Evolutionary conservation across 2,888 invertebrate genomes (phyloP).

Genomic region (Abrostola tripartita): DNA sequence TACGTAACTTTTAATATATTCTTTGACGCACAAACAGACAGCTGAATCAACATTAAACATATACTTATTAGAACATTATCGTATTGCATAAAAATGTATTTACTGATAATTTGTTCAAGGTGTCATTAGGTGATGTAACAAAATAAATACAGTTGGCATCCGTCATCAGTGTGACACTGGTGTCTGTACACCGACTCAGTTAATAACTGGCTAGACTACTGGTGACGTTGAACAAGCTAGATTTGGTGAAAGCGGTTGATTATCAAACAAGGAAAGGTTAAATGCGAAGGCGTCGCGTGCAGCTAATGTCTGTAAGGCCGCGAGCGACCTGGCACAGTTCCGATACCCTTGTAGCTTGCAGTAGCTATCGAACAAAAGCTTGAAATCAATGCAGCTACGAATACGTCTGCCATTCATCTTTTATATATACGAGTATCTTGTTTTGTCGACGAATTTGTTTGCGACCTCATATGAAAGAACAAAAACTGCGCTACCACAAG

Average conservation of each 20-base stretch:
- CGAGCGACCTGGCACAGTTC: slow-evolving; percentile 38
- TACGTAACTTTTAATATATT: slow-evolving; percentile 15
- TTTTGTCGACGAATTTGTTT: slow-evolving; percentile 20
- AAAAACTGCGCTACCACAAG: slow-evolving; percentile 17
- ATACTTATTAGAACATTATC: neutral
- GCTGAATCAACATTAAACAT: slow-evolving; percentile 11
- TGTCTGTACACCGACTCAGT: too few relatives aligned
- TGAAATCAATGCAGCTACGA: slow-evolving; percentile 10
- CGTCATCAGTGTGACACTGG: too few relatives aligned
- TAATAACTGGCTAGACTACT: neutral
- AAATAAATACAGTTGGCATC: neutral
- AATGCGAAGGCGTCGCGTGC: slow-evolving; percentile 52
- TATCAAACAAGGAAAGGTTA: slow-evolving; percentile 42
- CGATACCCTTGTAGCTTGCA: slow-evolving; percentile 32
- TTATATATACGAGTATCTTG: slow-evolving; percentile 1
- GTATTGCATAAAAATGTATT: slow-evolving; percentile 10
- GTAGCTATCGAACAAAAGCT: slow-evolving; percentile 10
- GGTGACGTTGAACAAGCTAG: slow-evolving; percentile 1
- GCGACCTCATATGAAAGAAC: slow-evolving; percentile 27
- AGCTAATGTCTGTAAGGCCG: slow-evolving; percentile 28
- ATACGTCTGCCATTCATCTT: slow-evolving; percentile 28
- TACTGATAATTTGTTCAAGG: neutral
- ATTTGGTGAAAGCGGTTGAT: slow-evolving; percentile 27
- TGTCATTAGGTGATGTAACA: slow-evolving; percentile 12
- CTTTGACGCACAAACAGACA: neutral